Conservation (phyloP, 2,797 vertebrate species). For the Siniperca scherzeri region DNA sequence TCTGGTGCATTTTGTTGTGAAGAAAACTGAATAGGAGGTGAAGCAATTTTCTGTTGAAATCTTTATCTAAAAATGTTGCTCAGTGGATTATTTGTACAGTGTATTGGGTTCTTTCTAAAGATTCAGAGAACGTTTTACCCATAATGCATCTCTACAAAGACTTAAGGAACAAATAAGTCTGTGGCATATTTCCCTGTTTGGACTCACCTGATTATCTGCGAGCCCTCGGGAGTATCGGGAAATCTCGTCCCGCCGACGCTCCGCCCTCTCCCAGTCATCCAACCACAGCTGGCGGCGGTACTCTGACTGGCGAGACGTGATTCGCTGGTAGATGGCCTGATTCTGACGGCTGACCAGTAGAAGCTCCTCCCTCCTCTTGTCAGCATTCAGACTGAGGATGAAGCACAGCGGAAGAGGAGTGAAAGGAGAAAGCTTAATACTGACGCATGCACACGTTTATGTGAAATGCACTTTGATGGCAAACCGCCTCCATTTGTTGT, state of each 20-base stretch:
- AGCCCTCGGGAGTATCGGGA: conserved; percentile 72
- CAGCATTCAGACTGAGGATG: conserved; percentile 80
- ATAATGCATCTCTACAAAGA: neutral
- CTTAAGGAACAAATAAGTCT: neutral
- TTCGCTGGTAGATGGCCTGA: conserved; percentile 81
- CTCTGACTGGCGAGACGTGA: conserved; percentile 79
- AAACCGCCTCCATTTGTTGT: no score
- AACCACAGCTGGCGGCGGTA: conserved; percentile 80
- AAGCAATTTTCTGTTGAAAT: neutral
- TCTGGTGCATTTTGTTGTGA: neutral
- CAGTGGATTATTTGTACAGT: no score
- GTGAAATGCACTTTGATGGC: neutral
- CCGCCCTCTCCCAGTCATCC: conserved; percentile 79
- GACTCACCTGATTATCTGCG: conserved; percentile 65
- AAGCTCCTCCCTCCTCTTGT: conserved; percentile 76
- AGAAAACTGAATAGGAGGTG: neutral
- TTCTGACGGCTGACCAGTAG: conserved; percentile 80
- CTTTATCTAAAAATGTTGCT: neutral
- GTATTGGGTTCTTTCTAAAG: no score
- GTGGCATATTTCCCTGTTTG: neutral
- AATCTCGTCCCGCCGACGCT: conserved; percentile 71
- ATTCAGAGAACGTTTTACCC: neutral
- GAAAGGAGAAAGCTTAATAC: neutral
- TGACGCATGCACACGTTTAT: neutral
- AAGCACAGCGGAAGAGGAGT: neutral